Evolutionary conservation across 2,888 invertebrate genomes (phyloP), one percentile per base, ranked within the genome.

Genomic region (Parascotia fuliginaria): DNA sequence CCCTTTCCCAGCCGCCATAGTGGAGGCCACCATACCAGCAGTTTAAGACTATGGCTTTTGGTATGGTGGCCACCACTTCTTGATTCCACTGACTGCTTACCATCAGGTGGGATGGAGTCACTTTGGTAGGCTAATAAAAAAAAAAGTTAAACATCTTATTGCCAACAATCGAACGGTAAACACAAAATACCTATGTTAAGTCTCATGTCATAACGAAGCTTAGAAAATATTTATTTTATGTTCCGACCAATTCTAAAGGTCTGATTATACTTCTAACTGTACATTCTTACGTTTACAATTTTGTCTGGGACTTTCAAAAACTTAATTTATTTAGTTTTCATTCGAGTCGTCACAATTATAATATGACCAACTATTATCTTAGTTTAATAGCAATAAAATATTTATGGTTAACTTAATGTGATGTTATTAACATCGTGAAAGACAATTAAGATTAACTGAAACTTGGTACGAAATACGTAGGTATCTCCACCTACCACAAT

Each of bases 361-460:
- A 39, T 51, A 31, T 22, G 47, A 22, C 13, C 38, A 32, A 14
- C 29, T 34, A 33, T 42, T 47, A 40, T 54, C 15, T 31, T 41
- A 47, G 12, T 31, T 46, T 28, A 27, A 46, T 43, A 33, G 49
- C 46, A 46, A 15, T 59, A 47, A 62, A 41, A 63, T 55, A 59
- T 67, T 57, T 55, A 67, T 55, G 50, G 37, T 12, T n/a, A 13
- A 13, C 28, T 34, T 37, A 44, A 33, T 42, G 9, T 42, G 24
- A 42, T 11, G 47, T 42, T 42, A 47, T 41, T 37, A 39, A 38
- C 27, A 38, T 39, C 9, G 27, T 38, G 33, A 24, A 6, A 41
- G 40, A 43, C 52, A 55, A 55, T 39, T 24, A 36, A 19, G 36
- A 41, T 49, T 54, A 48, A 46, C 46, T 34, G 28, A 43, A 41